Base-by-base conservation (phyloP, 2,888 invertebrate genomes). In the Drosophila emarginata region DNA sequence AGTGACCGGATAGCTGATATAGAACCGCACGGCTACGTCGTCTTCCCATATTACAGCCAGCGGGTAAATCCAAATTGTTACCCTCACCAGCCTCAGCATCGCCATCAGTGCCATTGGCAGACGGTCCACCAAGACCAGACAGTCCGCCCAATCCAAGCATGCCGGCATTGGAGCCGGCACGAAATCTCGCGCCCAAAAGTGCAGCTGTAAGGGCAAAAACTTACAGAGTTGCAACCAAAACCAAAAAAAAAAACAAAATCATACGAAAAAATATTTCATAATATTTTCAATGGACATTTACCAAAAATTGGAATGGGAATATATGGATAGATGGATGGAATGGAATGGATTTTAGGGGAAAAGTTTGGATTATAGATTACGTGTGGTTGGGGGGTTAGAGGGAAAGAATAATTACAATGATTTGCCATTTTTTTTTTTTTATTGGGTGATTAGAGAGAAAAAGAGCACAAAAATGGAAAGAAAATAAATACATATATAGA, bases 1-100 rank as follows among this genome's bases (percentile, higher is more conserved):
- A 98, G 72, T 98, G 98, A 76, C 98, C 98, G 84, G 98, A 98
- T 87, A 98, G 94, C 93, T 98, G 98, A 93, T 98, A 98, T 75
- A 98, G 95, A 68, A 98, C 98, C 51, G 98, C 98, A 90, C 98
- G 94, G 91, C 98, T 98, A 89, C 98, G 94, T 89, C 98, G 94
- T 80, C 98, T 93, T 85, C 97, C 97, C 93, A 97, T 97, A 93
- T 97, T 97, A 89, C 96, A 95, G 86, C 96, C 95, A 81, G 96
- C 96, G 71, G 95, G 95, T 85, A 95, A 95, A 93, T 96, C 95
- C 92, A 96, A 91, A 91, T 94, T 94, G 64, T 94, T 95, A 90
- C 95, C 88, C 60, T 90, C 90, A 93, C 95, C 96, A 92, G 96
- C 96, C 94, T 94, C 96, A 96, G 70, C 77, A 53, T 89, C 88